phyloP scores from a whole-genome alignment of 2,113 vertebrate genomes.

The Ancistrus triradiatus region DNA sequence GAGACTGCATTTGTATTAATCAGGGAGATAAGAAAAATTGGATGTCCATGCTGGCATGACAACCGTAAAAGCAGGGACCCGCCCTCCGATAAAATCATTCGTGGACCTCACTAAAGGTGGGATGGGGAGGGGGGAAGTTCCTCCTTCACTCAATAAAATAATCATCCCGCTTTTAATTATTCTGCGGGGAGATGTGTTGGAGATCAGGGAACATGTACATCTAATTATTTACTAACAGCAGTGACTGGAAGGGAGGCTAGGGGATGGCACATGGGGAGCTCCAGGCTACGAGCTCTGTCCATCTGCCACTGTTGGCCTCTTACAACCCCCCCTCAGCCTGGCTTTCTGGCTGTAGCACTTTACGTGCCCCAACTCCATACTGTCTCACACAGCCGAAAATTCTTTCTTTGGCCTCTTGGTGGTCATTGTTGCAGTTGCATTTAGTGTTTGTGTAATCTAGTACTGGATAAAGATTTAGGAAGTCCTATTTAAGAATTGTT shows the following conservation, averaged over 20 bases:
- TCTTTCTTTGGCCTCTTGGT: no score
- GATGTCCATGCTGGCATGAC: conserved; percentile 95
- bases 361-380: no score
- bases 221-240: conserved; percentile 91
- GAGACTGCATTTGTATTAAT: conserved; percentile 99
- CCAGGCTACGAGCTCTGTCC: conserved; percentile 72
- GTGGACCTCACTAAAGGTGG: conserved; percentile 86
- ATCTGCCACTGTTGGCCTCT: conserved; percentile 70
- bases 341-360: conserved; percentile 20
- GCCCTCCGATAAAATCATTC: conserved; percentile 94
- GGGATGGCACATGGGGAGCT: conserved; percentile 74
- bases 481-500: no score
- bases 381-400: no score
- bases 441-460: no score
- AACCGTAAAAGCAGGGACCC: conserved; percentile 82
- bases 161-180: conserved; percentile 99
- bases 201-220: conserved; percentile 94
- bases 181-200: conserved; percentile 84
- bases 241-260: conserved; percentile 69
- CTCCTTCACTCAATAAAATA: conserved; percentile 99
- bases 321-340: conserved; percentile 18
- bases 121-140: conserved; percentile 74
- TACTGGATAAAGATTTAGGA: no score
- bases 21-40: conserved; percentile 99
- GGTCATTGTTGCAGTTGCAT: no score